Base-by-base conservation (phyloP, 1,140 invertebrate genomes). In the Tyrophagus putrescentiae region DNA sequence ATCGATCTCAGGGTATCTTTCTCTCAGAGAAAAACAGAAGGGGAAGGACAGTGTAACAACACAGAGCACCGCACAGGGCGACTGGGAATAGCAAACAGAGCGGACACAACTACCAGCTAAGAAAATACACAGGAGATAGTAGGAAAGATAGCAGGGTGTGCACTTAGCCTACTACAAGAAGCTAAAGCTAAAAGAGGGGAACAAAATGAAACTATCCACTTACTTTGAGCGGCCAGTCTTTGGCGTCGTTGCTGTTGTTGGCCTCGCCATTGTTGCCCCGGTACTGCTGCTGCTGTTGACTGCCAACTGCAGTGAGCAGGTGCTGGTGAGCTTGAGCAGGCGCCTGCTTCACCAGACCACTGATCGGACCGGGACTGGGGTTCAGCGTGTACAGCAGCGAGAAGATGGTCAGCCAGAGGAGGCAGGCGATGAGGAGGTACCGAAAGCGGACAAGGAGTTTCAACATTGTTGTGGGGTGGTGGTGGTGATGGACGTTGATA, bases 361-460 rank as follows among this genome's bases (percentile, higher is more conserved):
- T n/a, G n/a, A n/a, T n/a, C n/a, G n/a, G n/a, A n/a, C n/a, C n/a
- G n/a, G n/a, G n/a, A n/a, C n/a, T n/a, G 5, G 13, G 13, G 39
- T 54, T 54, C 9, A 54, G 13, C 39, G 13, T 31, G 27, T 54
- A 54, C n/a, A 54, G 13, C 27, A 54, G 27, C 39, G 52, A 54
- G 27, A 54, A 54, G 16, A 54, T 54, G n/a, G 52, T 31, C 25
- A 54, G 27, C 52, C 52, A 54, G n/a, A 54, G 11, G 32, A 54
- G 25, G 9, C 13, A 54, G n/a, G 27, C 52, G 25, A 54, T 54
- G 13, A 54, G 25, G 21, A 54, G 25, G 11, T 27, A 54, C 13
- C 25, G 13, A 31, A 54, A 54, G 21, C 52, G 52, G 39, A 13
- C 25, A 7, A 54, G 39, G 31, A 54, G 11, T 54, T 54, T 54